A percentile compares a stretch with the other conserved stretches of the same genome.
These are phyloP conservation scores for Oryctes rhinoceros DNA, from an alignment of 1,140 invertebrate genomes.

Conservation along the genomic window DNA sequence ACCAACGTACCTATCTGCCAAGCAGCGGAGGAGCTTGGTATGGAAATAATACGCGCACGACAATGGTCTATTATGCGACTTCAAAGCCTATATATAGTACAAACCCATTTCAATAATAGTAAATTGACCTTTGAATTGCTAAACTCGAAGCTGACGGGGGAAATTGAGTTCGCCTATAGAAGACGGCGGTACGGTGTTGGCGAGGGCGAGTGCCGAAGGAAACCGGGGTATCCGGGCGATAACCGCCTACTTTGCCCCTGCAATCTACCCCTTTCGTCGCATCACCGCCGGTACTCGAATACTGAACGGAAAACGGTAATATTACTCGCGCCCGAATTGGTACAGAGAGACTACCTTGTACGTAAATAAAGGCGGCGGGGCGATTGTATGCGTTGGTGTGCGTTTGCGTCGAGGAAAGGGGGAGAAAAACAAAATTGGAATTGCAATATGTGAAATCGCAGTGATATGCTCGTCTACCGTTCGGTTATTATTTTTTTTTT, in stretches of 20 bases:
- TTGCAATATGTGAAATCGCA: no score
- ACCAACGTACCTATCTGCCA: no score
- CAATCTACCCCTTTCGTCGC: no score
- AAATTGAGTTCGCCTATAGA: conserved; percentile 21
- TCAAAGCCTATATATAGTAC: conserved; percentile 10
- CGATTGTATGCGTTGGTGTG: no score
- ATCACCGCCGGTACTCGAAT: neutral
- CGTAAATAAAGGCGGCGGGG: neutral
- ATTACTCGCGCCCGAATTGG: neutral
- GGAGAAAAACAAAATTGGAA: no score
- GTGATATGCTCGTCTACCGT: no score
- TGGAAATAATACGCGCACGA: conserved; percentile 17
- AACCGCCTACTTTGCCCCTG: no score
- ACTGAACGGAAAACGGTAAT: neutral
- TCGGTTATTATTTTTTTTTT: no score
- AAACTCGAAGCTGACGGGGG: conserved; percentile 11
- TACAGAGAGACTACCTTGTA: neutral
- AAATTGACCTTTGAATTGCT: conserved; percentile 33
- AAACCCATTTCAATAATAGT: conserved; percentile 31
- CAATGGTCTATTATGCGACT: conserved; percentile 37
- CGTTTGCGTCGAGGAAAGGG: no score
- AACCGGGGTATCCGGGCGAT: no score
- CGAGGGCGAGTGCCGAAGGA: neutral
- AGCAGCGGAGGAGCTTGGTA: neutral
- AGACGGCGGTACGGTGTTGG: neutral